Evolutionary conservation across 1,140 invertebrate genomes (phyloP), one percentile per base, ranked within the genome.

Genomic region (Alviniconcha marisindica): DNA sequence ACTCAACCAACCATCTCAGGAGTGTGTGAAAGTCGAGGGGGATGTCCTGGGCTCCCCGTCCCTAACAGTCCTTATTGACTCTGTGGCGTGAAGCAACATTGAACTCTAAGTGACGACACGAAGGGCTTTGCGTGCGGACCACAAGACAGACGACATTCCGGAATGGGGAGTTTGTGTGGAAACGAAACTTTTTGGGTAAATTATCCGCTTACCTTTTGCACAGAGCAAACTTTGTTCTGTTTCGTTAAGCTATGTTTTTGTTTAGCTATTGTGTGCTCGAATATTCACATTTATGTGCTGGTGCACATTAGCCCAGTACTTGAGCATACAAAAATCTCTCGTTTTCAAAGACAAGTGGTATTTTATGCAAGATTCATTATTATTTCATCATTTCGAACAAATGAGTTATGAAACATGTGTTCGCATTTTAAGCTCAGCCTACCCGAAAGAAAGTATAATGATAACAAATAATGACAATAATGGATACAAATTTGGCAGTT

Each of bases 41-140:
- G 21, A 12, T 14, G n/a, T n/a, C 24, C 21, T 48, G 44, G 18
- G 18, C 44, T 48, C 44, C 5, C 44, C 7, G 7, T 48, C 44
- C 44, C 18, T 48, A 48, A 48, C 44, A 48, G 7, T 18, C 5
- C 44, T 10, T 10, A 48, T 18, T 10, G 5, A 48, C 44, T 48
- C 5, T 18, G 18, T 5, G 44, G 7, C 5, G 44, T 5, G 7
- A 18, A 48, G 18, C 44, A 63, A 63, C 60, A 14, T 63, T 14
- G 60, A 63, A 10, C 24, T 12, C 10, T 5, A n/a, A 63, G 21
- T 24, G 24, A 24, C 60, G 24, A 4, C 10, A 31, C 60, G 21
- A 63, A 4, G 7, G 24, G 5, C 24, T n/a, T n/a, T 87, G 82
- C 51, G 91, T 88, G 14, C 87, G 86, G 87, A 93, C n/a, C n/a